Base-by-base conservation (phyloP, 2,797 vertebrate species). In the Sebastes iracundus region DNA sequence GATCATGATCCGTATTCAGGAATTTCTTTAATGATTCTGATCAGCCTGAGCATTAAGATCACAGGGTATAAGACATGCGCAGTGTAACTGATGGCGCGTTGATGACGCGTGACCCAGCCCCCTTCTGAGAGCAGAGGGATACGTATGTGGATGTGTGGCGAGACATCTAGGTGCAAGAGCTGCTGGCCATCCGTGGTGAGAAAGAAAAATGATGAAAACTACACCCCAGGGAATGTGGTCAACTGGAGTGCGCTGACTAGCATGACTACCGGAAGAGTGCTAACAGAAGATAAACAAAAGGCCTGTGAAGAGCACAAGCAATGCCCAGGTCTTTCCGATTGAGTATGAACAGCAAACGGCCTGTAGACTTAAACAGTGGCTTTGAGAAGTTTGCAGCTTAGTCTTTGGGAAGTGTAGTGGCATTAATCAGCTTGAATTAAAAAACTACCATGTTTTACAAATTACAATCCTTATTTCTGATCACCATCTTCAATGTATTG, bases 181-280 rank as follows among this genome's bases (percentile, higher is more conserved):
- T 33, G 32, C 32, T 33, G 32, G 32, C 32, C 32, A 1, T 33
- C 32, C 3, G 32, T 33, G 32, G 32, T 1, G 32, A 33, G 32
- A 35, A 35, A 35, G 33, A 35, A 35, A 35, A 7, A 84, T 6
- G 38, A 60, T 0, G 5, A 38, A 1, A 83, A 65, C 59, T 81
- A 66, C 25, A 74, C 87, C 42, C 75, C 82, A 0, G 82, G 88
- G 0, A 89, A 88, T 0, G 1, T 88, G 18, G 59, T 96, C 58
- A 64, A 87, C 64, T 93, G 87, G 95, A 25, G 1, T 1, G 38
- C 52, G 2, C 1, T 91, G 25, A 38, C 13, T 14, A 23, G n/a
- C 0, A 8, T 13, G 12, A 14, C 35, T 5, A 75, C 11, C 2
- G 90, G 75, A 35, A 75, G 62, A 16, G 81, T 88, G 6, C 7